Evolutionary conservation across 2,113 vertebrate species (phyloP).

Genomic region (Etia nguti): DNA sequence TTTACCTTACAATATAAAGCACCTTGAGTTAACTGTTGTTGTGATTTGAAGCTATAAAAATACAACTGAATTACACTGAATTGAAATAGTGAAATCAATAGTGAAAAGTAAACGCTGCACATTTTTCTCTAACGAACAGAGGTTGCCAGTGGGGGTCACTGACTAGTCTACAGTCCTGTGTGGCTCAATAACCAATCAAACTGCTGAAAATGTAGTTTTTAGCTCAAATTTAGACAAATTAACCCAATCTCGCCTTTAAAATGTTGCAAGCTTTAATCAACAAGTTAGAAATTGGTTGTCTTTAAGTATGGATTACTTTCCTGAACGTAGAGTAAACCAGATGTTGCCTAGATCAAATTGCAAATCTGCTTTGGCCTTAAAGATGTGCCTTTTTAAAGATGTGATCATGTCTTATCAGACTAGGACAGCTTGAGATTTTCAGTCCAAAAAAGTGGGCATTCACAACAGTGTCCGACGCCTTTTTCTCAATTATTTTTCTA

Average conservation of each 20-base stretch:
- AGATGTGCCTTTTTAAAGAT: neutral
- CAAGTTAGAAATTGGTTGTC: neutral
- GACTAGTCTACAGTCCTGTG: neutral
- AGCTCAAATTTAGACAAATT: neutral
- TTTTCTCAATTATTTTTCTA: neutral
- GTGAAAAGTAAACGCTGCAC: too few species aligned
- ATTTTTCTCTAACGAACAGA: neutral
- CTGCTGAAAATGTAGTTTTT: neutral
- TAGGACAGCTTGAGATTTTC: neutral
- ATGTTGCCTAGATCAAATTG: neutral
- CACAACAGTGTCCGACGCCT: neutral
- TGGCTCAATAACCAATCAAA: neutral
- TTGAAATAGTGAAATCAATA: neutral
- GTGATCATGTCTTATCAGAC: neutral
- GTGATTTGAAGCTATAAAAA: neutral
- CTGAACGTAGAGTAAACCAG: neutral
- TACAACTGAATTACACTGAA: neutral
- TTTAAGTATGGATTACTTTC: neutral
- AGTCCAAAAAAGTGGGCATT: neutral
- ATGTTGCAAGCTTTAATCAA: neutral
- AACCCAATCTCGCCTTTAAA: neutral
- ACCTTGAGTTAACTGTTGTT: neutral
- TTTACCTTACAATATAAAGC: neutral
- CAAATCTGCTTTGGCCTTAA: neutral
- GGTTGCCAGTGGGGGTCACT: rapidly evolving